phyloP scores from a whole-genome alignment of 2,113 vertebrate species.

The Oenanthe melanoleuca region DNA sequence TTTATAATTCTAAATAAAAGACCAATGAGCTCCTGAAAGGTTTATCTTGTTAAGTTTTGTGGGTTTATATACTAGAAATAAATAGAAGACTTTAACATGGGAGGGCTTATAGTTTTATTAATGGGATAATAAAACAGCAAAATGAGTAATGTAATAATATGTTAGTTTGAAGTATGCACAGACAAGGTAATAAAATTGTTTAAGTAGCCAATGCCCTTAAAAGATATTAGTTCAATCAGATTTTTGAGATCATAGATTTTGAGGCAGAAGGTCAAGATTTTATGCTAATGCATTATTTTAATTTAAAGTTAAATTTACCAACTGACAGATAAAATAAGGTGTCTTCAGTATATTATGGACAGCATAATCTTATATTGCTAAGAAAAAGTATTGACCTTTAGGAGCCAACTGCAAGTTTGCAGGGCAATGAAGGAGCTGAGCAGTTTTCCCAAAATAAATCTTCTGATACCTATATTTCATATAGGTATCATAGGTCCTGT shows the following conservation, averaged over 20 bases:
- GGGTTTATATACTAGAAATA: not conserved
- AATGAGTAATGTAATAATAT: not conserved
- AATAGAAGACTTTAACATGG: not conserved
- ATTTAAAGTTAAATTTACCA: not conserved
- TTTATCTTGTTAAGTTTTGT: not conserved
- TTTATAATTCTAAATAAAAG: not conserved
- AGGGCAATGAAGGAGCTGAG: not conserved
- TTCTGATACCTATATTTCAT: not conserved
- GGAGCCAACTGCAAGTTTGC: not conserved
- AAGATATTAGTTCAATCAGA: not conserved
- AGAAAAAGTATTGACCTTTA: not conserved
- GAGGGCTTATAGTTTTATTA: not conserved
- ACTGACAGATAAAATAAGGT: not conserved
- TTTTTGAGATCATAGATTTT: not conserved
- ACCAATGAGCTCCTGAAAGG: not conserved
- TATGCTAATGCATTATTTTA: not conserved
- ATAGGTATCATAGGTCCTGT: not conserved
- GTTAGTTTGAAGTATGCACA: not conserved
- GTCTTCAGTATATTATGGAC: not conserved
- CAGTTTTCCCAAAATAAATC: not conserved
- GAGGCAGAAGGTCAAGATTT: not conserved
- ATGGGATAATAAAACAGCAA: not conserved
- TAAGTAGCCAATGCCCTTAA: not conserved
- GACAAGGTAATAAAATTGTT: constrained; percentile 9
- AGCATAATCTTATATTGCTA: not conserved